Conservation (phyloP, 2,113 vertebrate species). For the Phalacrocorax carbo region DNA sequence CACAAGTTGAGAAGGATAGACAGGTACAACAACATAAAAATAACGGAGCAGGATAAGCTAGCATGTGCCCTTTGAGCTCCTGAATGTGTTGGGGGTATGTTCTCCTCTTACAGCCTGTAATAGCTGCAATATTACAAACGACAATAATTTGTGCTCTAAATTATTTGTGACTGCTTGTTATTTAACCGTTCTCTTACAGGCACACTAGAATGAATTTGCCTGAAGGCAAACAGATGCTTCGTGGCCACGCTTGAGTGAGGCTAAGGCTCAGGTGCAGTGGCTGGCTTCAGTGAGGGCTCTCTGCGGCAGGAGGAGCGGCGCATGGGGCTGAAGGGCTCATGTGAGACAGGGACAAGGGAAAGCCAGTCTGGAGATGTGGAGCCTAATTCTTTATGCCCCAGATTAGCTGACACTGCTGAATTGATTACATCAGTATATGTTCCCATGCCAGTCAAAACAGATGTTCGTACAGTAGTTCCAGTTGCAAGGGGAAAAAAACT, state of each 20-base stretch:
- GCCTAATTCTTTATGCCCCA: background rate
- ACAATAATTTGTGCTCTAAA: background rate
- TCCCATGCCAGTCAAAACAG: background rate
- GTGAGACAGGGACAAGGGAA: background rate
- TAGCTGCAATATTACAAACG: background rate
- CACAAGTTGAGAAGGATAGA: background rate
- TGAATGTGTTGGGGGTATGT: background rate
- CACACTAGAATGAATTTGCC: background rate
- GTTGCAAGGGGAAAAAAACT: background rate
- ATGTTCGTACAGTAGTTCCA: background rate
- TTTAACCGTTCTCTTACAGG: background rate
- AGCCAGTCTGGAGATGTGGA: background rate
- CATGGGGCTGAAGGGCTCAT: background rate
- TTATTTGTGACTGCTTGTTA: background rate
- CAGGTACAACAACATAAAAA: background rate
- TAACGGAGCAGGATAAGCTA: background rate
- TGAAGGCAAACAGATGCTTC: background rate
- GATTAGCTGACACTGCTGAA: background rate
- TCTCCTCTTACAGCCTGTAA: background rate
- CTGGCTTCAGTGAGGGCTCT: background rate
- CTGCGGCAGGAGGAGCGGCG: background rate
- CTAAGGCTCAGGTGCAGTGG: background rate
- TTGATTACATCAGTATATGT: background rate
- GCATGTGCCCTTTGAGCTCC: background rate
- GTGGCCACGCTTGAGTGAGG: background rate